Base-by-base conservation (phyloP, 2,888 invertebrate genomes). In the Teleogryllus oceanicus region DNA sequence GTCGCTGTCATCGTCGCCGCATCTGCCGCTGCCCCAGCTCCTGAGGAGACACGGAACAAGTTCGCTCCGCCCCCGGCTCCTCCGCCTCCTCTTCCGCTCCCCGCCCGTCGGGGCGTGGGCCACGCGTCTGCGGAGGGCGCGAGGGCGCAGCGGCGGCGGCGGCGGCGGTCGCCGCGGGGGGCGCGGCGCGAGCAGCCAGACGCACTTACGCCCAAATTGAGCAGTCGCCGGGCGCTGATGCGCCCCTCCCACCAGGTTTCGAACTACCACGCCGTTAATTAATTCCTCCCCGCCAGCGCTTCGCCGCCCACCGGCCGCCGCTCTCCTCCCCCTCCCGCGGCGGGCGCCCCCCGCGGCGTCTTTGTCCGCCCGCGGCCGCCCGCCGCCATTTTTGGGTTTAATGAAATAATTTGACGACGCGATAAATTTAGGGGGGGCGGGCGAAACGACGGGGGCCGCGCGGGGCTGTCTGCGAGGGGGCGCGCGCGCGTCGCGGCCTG, bases 401-500 rank as follows among this genome's bases (percentile, higher is more conserved):
- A 62, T 62, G 62, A 62, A 62, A 62, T 62, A 62, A 62, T 62
- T 62, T 62, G 62, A 62, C n/a, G 62, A 62, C n/a, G 62, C 62
- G 62, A 62, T 62, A 62, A 62, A 62, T 62, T 62, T 62, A 11
- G 62, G 62, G 62, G 13, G 62, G 62, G n/a, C n/a, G 62, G 13
- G 13, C 4, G 4, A 62, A 13, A 62, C 62, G 13, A 11, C 62
- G 37, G 8, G 37, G 37, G 8, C 8, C 8, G 37, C 8, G 37
- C 37, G 37, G 8, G 37, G 37, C 5, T 37, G 37, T 37, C 37
- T n/a, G 62, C 62, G 62, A 62, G 62, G 62, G 62, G 62, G 0
- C 16, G 62, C 62, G 16, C 13, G 62, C n/a, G n/a, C n/a, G n/a
- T n/a, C n/a, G n/a, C n/a, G n/a, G n/a, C n/a, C n/a, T n/a, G n/a